Evolutionary conservation across 2,888 invertebrate species (phyloP), one percentile per base, ranked within the genome.

Genomic region (Dasypogon diadema): DNA sequence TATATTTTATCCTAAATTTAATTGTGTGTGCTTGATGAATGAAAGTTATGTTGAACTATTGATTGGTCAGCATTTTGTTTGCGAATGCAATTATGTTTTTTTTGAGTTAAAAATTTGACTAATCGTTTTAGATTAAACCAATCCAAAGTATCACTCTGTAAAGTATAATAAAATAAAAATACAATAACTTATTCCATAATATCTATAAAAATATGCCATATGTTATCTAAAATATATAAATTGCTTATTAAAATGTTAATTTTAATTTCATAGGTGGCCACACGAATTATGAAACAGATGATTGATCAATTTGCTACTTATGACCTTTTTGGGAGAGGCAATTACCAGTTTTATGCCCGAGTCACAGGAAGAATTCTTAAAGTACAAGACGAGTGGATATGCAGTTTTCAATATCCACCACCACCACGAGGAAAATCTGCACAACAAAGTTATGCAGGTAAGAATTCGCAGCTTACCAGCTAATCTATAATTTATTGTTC

Each of bases 271-370:
- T 85, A 97, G 95, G 93, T 96, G 84, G 98, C 98, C 79, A 97
- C 98, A 37, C 91, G 94, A 82, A 96, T 99, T 79, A 97, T 98
- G 93, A 96, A 97, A 83, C 94, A 97, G 85, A 91, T 99, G 86
- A 98, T 99, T 82, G 97, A 98, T 86, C 96, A 97, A 87, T 99
- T 98, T 88, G 97, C 98, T 76, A 94, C 96, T 37, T 94, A 95
- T 78, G 96, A 98, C 86, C 89, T 99, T 80, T 99, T 99, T 86
- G 98, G 98, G 1, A 91, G 94, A 65, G 93, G 94, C 78, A 96
- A 96, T 87, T 98, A 98, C 85, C 97, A 97, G 87, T 98, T 95
- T 86, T 98, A 98, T 87, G 97, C 97, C 24, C 90, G 96, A 46
- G 97, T 97, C 76, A 97, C 97, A 18, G 97, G 97, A 0, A 90